Conservation (phyloP, 2,888 invertebrate species). For the Lochmaea capreae region DNA sequence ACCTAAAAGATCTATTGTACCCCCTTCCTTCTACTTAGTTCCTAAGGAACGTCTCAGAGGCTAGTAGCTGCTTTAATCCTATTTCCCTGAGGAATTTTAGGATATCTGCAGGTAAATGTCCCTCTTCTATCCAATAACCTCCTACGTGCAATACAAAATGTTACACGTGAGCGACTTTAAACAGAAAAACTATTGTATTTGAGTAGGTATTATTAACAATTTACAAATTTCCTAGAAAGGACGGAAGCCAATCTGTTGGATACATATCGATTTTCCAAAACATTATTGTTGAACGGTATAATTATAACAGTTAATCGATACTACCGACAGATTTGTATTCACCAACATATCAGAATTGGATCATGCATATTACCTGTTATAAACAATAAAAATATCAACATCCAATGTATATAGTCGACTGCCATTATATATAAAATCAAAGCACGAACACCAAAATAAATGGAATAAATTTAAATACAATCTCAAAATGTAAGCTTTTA, state of each 20-base stretch:
- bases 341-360: not conserved
- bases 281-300: not conserved
- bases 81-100: too few relatives aligned
- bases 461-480: conserved; percentile 13
- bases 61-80: too few relatives aligned
- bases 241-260: too few relatives aligned
- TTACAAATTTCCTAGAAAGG: not conserved
- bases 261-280: not conserved
- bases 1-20: too few relatives aligned
- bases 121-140: too few relatives aligned
- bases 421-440: conserved; percentile 13
- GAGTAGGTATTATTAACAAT: not conserved
- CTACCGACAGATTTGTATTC: not conserved
- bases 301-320: not conserved
- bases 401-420: conserved; percentile 7
- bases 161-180: too few relatives aligned
- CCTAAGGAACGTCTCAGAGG: too few relatives aligned
- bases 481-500: conserved; percentile 7
- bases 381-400: conserved; percentile 7
- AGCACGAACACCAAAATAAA: conserved; percentile 9
- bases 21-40: too few relatives aligned
- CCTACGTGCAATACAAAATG: too few relatives aligned
- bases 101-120: too few relatives aligned
- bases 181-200: too few relatives aligned
- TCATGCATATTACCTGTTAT: not conserved